Evolutionary conservation across 2,113 vertebrate species (phyloP), one percentile per base, ranked within the genome.

Genomic region (Ptilonorhynchus violaceus): DNA sequence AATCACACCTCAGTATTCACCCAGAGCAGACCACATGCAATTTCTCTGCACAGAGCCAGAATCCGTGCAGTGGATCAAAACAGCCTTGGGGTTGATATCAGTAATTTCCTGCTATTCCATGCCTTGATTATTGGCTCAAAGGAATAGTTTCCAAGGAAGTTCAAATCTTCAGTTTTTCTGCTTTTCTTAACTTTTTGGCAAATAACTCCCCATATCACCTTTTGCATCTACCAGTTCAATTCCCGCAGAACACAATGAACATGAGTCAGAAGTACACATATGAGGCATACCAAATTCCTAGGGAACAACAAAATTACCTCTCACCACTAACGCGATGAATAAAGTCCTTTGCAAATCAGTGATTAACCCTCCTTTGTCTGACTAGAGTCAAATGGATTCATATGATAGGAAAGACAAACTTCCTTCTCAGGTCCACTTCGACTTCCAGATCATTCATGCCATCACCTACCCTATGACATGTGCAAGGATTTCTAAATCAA

Each of bases 21-120:
- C 27, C 59, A 50, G 63, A 70, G n/a, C 86, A 62, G 72, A 31
- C 11, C 56, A 52, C 0, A 0, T 0, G 1, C 5, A 27, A 66
- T 52, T 77, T 60, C 23, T 85, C 75, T 53, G 49, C 35, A 30
- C 1, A 5, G 28, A 92, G 28, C 5, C 55, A 91, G 21, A 84
- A 59, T 39, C 41, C 33, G 6, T 41, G n/a, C 13, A 18, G 28
- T 13, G 23, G 18, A 13, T 58, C 55, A 31, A 53, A 86, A 67
- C 13, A 63, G 12, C 39, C 13, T 44, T 44, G 39, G 3, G 2
- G 6, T 2, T 84, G 55, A 17, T 55, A 83, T 8, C 22, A 66
- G 11, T 73, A 64, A 73, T 53, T 91, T 59, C 8, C 5, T 83
- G 44, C 15, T 80, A 68, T 67, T 64, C n/a, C 31, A 52, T 15